These are phyloP conservation scores for Thinocorus orbignyianus DNA, from an alignment of 2,113 vertebrate genomes.

Conservation along the genomic window DNA sequence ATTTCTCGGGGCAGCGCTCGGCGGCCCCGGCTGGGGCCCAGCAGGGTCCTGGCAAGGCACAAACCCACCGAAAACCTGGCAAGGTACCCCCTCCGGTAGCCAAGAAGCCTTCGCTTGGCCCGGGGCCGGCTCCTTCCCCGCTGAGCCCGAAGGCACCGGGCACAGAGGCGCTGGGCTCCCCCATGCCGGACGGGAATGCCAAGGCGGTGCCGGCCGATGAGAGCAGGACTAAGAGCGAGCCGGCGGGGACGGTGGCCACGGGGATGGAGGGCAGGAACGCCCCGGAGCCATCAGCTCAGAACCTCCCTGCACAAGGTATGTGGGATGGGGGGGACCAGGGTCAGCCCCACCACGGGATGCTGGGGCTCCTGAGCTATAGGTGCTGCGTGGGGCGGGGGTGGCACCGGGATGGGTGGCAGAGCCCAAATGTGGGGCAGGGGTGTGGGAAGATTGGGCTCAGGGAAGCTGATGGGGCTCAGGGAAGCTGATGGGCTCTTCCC, in stretches of 20 bases:
- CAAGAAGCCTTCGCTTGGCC: slow-evolving; percentile 82
- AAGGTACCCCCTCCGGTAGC: slow-evolving; percentile 92
- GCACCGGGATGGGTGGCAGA: neutral
- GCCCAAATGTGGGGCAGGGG: neutral
- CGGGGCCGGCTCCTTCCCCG: neutral
- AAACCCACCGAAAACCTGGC: slow-evolving; percentile 60
- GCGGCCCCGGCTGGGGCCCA: neutral
- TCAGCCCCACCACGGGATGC: rapidly evolving
- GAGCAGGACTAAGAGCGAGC: slow-evolving; percentile 70
- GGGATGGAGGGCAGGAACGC: neutral
- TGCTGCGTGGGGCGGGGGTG: rapidly evolving
- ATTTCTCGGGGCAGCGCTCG: slow-evolving; percentile 73
- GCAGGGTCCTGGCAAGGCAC: slow-evolving; percentile 2
- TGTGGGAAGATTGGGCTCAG: too few relatives aligned
- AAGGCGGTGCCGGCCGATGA: neutral
- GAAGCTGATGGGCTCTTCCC: neutral
- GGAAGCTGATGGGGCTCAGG: neutral
- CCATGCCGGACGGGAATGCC: neutral
- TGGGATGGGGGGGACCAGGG: neutral
- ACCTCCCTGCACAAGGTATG: slow-evolving; percentile 56
- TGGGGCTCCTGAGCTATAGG: too few relatives aligned
- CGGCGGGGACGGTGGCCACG: slow-evolving; percentile 20
- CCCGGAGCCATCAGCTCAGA: slow-evolving; percentile 48
- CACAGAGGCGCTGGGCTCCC: neutral
- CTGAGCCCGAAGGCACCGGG: neutral